Evolutionary conservation across 2,888 invertebrate species (phyloP).

Genomic region (Drosophila affinis): DNA sequence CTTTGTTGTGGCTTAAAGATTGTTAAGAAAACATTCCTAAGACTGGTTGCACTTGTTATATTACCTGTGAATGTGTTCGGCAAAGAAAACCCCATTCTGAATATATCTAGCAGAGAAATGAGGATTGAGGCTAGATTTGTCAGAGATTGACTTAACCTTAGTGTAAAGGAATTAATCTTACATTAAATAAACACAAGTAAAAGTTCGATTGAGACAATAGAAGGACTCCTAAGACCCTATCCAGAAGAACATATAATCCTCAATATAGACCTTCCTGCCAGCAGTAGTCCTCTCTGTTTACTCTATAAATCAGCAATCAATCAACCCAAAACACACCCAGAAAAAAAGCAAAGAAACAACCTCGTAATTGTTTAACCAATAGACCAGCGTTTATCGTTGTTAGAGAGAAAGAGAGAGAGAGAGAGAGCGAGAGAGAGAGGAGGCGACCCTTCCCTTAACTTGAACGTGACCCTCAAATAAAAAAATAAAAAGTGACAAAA

Average conservation of each 20-base stretch:
- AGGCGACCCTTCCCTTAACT: conserved; percentile 21
- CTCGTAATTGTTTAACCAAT: not conserved
- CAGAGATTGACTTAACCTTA: too few species aligned
- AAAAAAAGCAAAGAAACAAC: not conserved
- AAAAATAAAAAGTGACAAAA: conserved; percentile 23
- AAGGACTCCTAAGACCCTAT: too few species aligned
- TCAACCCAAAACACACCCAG: not conserved
- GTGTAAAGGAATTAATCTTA: too few species aligned
- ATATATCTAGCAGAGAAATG: too few species aligned
- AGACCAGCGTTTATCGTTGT: not conserved
- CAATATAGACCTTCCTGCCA: not conserved
- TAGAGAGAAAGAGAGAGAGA: conserved; percentile 9
- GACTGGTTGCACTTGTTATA: not conserved
- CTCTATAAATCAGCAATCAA: not conserved
- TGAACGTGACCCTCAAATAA: conserved; percentile 37
- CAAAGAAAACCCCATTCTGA: not conserved
- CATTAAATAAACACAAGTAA: too few species aligned
- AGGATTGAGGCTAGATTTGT: too few species aligned
- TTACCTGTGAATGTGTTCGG: not conserved
- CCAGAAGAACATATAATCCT: too few species aligned
- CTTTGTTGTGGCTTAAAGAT: not conserved
- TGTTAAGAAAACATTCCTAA: not conserved
- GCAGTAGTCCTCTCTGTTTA: not conserved
- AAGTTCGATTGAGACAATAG: too few species aligned
- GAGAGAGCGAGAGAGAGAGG: not conserved